A percentile compares a stretch with the other conserved stretches of the same genome.
Conservation (phyloP, 1,140 invertebrate genomes). For the Psilanteris sp. region DNA sequence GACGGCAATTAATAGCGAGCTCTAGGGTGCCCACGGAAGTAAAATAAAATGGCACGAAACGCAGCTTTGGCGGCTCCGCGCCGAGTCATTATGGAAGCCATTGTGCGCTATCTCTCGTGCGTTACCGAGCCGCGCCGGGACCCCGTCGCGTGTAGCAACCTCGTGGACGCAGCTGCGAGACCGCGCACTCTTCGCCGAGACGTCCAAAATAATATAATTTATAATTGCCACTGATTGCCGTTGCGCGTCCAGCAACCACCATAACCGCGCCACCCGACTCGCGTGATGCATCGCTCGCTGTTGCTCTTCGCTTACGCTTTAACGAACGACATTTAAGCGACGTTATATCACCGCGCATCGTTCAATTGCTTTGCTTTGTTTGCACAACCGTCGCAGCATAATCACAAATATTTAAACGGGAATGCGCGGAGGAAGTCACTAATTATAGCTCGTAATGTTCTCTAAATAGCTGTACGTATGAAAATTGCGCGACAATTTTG, state of each 20-base stretch:
- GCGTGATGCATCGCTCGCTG: slow-evolving; percentile 35
- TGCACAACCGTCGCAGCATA: slow-evolving; percentile 19
- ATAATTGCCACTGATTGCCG: slow-evolving; percentile 71
- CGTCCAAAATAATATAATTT: slow-evolving; percentile 72
- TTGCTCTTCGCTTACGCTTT: slow-evolving; percentile 35
- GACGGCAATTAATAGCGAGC: slow-evolving; percentile 78
- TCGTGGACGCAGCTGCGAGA: slow-evolving; percentile 60
- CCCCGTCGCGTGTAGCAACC: slow-evolving; percentile 57
- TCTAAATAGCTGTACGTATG: too few species aligned
- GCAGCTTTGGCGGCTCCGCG: slow-evolving; percentile 72
- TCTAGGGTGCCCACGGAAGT: slow-evolving; percentile 76
- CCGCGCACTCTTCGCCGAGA: slow-evolving; percentile 34
- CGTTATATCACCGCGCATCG: slow-evolving; percentile 15
- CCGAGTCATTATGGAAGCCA: slow-evolving; percentile 73
- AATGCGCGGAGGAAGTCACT: not conserved
- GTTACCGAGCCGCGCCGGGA: slow-evolving; percentile 63
- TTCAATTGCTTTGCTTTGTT: slow-evolving; percentile 20
- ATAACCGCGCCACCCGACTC: slow-evolving; percentile 28
- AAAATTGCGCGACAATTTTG: too few species aligned
- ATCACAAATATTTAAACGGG: slow-evolving; percentile 38
- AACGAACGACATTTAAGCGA: slow-evolving; percentile 45
- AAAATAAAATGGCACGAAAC: slow-evolving; percentile 76
- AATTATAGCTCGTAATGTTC: slow-evolving; percentile 8
- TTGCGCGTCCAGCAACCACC: slow-evolving; percentile 60
- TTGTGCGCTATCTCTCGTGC: slow-evolving; percentile 74